Base-by-base conservation (phyloP, 92 coral and sea anemone genomes). In the Parazoanthus atlanticus region DNA sequence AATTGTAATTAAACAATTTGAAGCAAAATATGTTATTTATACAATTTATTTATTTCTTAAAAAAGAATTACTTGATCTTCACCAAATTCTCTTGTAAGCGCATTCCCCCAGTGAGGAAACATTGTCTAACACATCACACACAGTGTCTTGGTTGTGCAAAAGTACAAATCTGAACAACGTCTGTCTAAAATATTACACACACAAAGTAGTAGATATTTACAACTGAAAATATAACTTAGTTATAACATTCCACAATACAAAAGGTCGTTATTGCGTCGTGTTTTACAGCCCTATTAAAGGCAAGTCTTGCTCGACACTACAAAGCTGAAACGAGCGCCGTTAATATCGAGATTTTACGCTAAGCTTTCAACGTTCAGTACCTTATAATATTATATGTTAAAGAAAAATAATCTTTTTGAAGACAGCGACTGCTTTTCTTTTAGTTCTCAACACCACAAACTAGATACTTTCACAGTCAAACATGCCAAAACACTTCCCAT, bases 21-120 rank as follows among this genome's bases (percentile, higher is more conserved):
- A n/a, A 56, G 85, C 73, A 32, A 61, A 34, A 61, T 19, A 28
- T 8, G 5, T 16, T 31, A 19, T 34, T 23, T 64, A 54, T 81
- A 32, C 67, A 61, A 61, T 58, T 16, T 81, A 61, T 81, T 81
- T 76, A 30, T 81, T 81, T 81, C 47, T 81, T 81, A 81, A 65
- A 81, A 81, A 81, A 81, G 8, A 54, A 54, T 31, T 32, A 47
- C 33, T 33, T 61, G 6, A 75, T 56, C 13, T 81, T 33, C 71
- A 26, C 82, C 36, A 78, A 76, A 78, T 47, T 65, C 33, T 54
- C 67, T 81, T 81, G 47, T 32, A 58, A 61, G 40, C 47, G 43
- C 13, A 11, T 78, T 81, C 54, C 67, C 61, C 54, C 41, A 33
- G 13, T 34, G 19, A 58, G 32, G 49, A 80, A 61, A 58, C 40